Base-by-base conservation (phyloP, 2,888 invertebrate species). In the Ormyrus labotus region DNA sequence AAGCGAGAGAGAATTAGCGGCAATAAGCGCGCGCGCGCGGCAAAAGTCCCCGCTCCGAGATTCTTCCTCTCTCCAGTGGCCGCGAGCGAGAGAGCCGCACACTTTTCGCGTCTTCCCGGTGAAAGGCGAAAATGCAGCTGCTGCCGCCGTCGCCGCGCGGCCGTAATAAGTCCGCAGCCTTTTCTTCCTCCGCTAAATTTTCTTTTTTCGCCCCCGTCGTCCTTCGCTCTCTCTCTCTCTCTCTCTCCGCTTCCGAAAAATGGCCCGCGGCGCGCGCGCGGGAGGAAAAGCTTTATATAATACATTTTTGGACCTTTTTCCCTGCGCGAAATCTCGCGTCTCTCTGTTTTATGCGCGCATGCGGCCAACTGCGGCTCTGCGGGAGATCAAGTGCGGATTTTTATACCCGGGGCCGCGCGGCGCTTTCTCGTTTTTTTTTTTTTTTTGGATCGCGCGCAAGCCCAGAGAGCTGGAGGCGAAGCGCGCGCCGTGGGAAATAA, bases 311-410 rank as follows among this genome's bases (percentile, higher is more conserved):
- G 19, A 19, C 19, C 19, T 19, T 19, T 19, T 19, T 19, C 19
- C 70, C 70, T 60, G 48, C 60, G 19, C 19, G 48, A 71, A 71
- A 71, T 71, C 60, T 58, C 51, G 19, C 8, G 13, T 45, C 8
- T 10, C 48, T 71, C 50, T 19, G n/a, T 51, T 70, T 55, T 68
- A 60, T 47, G 47, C 34, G 61, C 13, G 11, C 11, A 1, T 34
- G 47, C 13, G 47, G 9, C 45, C 9, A 19, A 61, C 8, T 34
- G 13, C 6, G 48, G 4, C 13, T 53, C 55, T 4, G 6, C 5
- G 57, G 45, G 47, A 73, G 74, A 65, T 74, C 57, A 74, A 74
- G 57, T 50, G 65, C 47, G 47, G 57, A 57, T 65, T 64, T 74
- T 74, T 74, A 65, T 34, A 61, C 53, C 61, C 50, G 65, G 63